Evolutionary conservation across 2,797 vertebrate species (phyloP), one percentile per base, ranked within the genome.

Genomic region (Atherinosoma microstoma): DNA sequence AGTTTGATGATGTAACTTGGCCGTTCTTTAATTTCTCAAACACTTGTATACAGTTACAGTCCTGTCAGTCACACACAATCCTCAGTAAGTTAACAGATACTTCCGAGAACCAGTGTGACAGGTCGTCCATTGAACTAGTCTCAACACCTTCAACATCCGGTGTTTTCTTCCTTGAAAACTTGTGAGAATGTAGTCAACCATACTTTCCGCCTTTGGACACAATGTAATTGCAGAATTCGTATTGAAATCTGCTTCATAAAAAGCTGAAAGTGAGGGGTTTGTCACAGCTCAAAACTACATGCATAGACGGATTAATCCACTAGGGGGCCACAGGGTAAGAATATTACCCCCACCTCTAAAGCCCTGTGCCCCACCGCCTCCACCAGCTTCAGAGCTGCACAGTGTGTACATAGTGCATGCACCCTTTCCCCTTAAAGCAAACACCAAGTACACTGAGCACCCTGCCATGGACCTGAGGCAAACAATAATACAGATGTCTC

Each of bases 401-500:
- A 83, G 75, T 92, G 90, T 92, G 89, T 92, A 88, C 88, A 93
- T 35, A 90, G 91, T 88, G 85, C 86, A 89, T 78, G 85, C 84
- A 88, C 86, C 80, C 82, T 90, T 87, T 92, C 75, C 85, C 83
- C 79, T 82, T 61, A 78, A 76, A 85, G 70, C 83, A 80, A 71
- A 82, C 79, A 82, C 64, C 75, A 62, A 81, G 78, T 79, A 86
- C 79, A 86, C 83, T 13, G 68, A 80, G 84, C 86, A 88, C 84
- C 85, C 87, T 87, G 47, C 78, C 85, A 80, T 69, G 80, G 36
- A 70, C 45, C 69, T 12, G 63, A 84, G 72, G 79, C 74, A 91
- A 93, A 92, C 89, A 91, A 89, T 79, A 91, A 92, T 85, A 88
- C 90, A 91, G 87, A 90, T 91, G 89, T 88, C 79, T 75, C 70